These are phyloP conservation scores for Nycticorax nycticorax DNA, from an alignment of 2,113 vertebrate species.

Conservation along the genomic window DNA sequence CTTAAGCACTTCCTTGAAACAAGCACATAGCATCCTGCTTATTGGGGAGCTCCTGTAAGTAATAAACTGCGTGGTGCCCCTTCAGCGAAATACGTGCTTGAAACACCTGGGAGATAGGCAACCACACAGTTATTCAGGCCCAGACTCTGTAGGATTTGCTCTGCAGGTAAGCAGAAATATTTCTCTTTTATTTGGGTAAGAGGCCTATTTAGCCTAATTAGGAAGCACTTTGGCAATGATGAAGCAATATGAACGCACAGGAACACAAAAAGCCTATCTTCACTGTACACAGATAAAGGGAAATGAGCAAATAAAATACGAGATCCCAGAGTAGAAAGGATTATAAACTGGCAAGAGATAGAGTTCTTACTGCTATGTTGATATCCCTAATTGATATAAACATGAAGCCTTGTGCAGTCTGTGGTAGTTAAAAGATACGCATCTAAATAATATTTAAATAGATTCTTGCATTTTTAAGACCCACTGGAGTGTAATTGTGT, in stretches of 20 bases:
- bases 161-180: not conserved
- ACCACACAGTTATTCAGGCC: not conserved
- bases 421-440: slow-evolving; percentile 44
- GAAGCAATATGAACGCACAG: not conserved
- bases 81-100: not conserved
- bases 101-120: not conserved
- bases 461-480: slow-evolving; percentile 58
- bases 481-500: slow-evolving; percentile 58
- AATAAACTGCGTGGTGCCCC: not conserved
- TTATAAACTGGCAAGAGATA: not conserved
- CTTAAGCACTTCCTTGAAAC: not conserved
- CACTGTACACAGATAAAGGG: not conserved
- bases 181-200: not conserved
- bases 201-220: slow-evolving; percentile 21
- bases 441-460: slow-evolving; percentile 69
- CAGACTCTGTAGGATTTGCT: not conserved
- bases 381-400: slow-evolving; percentile 53
- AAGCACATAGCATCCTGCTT: not conserved
- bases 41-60: not conserved
- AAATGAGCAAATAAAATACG: slow-evolving; percentile 12
- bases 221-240: not conserved
- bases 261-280: not conserved
- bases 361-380: slow-evolving; percentile 16
- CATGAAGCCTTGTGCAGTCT: not conserved
- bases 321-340: not conserved